Evolutionary conservation across 1,140 invertebrate genomes (phyloP).

Genomic region (Platyscapa corneri): DNA sequence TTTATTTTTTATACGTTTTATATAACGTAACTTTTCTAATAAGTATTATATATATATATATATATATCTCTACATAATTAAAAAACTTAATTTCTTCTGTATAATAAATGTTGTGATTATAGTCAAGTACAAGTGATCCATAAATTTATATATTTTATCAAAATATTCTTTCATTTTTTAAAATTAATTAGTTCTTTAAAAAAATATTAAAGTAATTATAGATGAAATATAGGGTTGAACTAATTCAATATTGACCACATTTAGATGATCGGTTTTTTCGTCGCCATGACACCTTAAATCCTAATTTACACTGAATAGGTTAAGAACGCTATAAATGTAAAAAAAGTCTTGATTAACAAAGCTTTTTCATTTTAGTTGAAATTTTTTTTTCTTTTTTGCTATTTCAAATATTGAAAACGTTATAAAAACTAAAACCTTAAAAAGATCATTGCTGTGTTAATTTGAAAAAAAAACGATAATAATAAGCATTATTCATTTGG

Average conservation of each 20-base stretch:
- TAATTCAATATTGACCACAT: background rate
- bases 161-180: no score
- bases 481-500: background rate
- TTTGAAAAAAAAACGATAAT: background rate
- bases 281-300: slow-evolving; percentile 27
- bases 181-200: no score
- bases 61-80: no score
- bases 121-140: no score
- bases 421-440: background rate
- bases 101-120: no score
- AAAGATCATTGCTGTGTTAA: background rate
- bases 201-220: no score
- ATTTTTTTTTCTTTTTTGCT: slow-evolving; percentile 24
- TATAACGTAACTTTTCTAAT: no score
- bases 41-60: no score
- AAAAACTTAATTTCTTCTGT: no score
- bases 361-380: background rate
- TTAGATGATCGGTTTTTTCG: slow-evolving; percentile 3
- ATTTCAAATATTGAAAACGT: background rate
- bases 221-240: background rate
- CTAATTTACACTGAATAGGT: slow-evolving; percentile 35
- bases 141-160: background rate
- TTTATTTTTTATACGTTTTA: no score
- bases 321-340: slow-evolving; percentile 48
- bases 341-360: slow-evolving; percentile 7